Conservation (phyloP, 2,113 vertebrate species). For the Sorex araneus region DNA sequence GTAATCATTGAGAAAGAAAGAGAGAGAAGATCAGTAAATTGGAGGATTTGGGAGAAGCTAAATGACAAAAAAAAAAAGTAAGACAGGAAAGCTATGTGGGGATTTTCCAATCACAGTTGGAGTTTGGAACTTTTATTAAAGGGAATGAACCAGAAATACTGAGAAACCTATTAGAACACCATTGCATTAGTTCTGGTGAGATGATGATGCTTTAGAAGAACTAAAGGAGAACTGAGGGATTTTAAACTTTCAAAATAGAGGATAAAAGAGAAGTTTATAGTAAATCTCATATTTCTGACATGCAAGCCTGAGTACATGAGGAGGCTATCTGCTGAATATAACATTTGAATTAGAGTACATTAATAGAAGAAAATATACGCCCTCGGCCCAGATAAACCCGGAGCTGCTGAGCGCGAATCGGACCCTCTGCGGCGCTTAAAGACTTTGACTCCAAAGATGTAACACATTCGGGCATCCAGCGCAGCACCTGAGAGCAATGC, state of each 20-base stretch:
- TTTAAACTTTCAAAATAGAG: not conserved
- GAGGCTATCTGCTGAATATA: not conserved
- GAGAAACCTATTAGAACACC: not conserved
- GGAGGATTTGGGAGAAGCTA: not conserved
- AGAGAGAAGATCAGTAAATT: constrained; percentile 6
- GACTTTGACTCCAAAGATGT: no score
- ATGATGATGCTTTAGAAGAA: not conserved
- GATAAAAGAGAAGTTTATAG: not conserved
- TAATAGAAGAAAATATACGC: no score
- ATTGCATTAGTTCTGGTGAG: not conserved
- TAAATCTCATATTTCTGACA: constrained; percentile 19
- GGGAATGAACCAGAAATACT: not conserved
- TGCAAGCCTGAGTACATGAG: not conserved
- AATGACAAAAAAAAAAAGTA: not conserved
- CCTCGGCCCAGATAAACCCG: no score
- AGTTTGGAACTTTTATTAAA: not conserved
- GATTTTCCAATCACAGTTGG: not conserved
- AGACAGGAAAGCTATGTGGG: not conserved
- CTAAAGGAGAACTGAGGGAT: not conserved
- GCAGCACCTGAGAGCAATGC: no score
- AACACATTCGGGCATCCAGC: no score
- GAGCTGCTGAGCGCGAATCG: no score
- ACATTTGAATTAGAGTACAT: not conserved
- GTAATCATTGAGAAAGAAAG: not conserved
- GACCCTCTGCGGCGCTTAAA: no score